Evolutionary conservation across 2,797 vertebrate genomes (phyloP).

Genomic region (Notolabrus celidotus): DNA sequence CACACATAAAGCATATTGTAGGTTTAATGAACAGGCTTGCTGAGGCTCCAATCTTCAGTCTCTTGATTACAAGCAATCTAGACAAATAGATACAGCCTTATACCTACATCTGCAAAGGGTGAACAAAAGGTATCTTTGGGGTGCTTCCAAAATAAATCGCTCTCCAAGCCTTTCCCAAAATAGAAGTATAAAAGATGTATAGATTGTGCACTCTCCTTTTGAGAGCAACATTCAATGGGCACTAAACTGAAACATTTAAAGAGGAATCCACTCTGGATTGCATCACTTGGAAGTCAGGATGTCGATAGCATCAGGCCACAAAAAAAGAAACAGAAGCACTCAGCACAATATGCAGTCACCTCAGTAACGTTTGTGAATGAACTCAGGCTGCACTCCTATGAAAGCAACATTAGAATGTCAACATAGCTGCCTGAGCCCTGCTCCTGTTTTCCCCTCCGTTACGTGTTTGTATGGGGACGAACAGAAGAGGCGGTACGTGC

Average conservation of each 20-base stretch:
- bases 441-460: slow-evolving; percentile 27
- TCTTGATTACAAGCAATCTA: slow-evolving; percentile 39
- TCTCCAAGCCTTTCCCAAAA: slow-evolving; percentile 34
- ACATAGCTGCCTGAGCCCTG: slow-evolving; percentile 30
- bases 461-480: slow-evolving; percentile 34
- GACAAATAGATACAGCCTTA: slow-evolving; percentile 21
- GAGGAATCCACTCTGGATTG: slow-evolving; percentile 25
- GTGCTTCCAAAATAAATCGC: slow-evolving; percentile 27
- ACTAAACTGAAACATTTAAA: slow-evolving; percentile 51
- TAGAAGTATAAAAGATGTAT: slow-evolving; percentile 61
- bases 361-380: slow-evolving; percentile 44
- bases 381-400: slow-evolving; percentile 45
- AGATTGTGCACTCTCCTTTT: slow-evolving; percentile 37
- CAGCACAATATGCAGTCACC: slow-evolving; percentile 26
- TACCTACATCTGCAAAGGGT: slow-evolving; percentile 13
- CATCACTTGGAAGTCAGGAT: slow-evolving; percentile 28
- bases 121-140: slow-evolving; percentile 30
- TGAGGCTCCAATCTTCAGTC: slow-evolving; percentile 1
- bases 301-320: slow-evolving; percentile 3
- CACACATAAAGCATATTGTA: neutral
- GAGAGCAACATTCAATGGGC: slow-evolving; percentile 31
- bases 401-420: slow-evolving; percentile 49
- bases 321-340: slow-evolving; percentile 7
- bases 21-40: slow-evolving; percentile 8
- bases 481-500: slow-evolving; percentile 32